These are phyloP conservation scores for Xyliphius kryptos DNA, from an alignment of 2,113 vertebrate species.

Conservation along the genomic window DNA sequence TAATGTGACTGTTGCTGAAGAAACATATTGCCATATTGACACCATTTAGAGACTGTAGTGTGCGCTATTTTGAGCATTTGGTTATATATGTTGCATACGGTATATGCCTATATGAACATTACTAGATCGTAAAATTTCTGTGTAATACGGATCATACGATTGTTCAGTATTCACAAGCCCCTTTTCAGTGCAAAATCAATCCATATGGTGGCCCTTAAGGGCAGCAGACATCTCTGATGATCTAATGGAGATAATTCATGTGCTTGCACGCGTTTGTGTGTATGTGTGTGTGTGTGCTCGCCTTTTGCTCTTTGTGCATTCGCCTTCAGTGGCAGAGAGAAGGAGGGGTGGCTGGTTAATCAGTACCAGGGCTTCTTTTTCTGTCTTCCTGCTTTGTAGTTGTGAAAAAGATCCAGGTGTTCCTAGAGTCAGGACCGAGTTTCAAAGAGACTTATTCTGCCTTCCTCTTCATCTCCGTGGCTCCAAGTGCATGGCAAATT, in stretches of 20 bases:
- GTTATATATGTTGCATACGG: no score
- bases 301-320: constrained; percentile 24
- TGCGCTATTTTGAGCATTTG: no score
- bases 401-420: constrained; percentile 42
- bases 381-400: constrained; percentile 31
- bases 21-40: no score
- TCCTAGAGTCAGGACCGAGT: background rate
- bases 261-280: background rate
- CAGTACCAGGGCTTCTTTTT: constrained; percentile 31
- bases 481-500: constrained; percentile 29
- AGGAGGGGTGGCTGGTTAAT: constrained; percentile 29
- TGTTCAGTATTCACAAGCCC: background rate
- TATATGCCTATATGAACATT: no score
- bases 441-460: constrained; percentile 31
- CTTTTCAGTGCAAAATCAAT: constrained; percentile 7
- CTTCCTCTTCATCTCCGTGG: constrained; percentile 10
- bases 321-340: constrained; percentile 17
- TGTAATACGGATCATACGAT: no score
- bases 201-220: constrained; percentile 25
- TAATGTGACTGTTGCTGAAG: no score
- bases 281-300: constrained; percentile 13
- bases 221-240: constrained; percentile 9
- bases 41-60: no score
- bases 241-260: constrained; percentile 13
- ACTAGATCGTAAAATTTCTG: no score